Evolutionary conservation across 2,113 vertebrate species (phyloP).

Genomic region (Siniperca chuatsi): DNA sequence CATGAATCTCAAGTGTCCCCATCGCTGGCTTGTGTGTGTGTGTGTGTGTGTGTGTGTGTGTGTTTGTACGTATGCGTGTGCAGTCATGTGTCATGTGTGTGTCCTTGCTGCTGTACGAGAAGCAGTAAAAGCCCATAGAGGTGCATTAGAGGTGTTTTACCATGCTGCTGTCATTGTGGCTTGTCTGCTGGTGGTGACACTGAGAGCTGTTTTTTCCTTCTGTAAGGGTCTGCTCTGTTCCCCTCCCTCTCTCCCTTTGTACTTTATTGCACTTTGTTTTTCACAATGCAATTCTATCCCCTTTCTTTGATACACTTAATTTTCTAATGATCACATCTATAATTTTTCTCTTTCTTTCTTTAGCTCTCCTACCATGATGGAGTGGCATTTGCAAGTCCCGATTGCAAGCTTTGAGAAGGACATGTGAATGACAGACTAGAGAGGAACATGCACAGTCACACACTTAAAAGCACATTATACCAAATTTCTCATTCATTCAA

Average conservation of each 20-base stretch:
- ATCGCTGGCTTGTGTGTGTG: conserved; percentile 31
- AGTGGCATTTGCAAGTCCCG: background rate
- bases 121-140: conserved; percentile 72
- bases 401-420: conserved; percentile 62
- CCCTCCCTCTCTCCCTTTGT: background rate
- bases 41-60: conserved; percentile 26
- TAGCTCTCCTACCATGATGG: background rate
- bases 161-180: conserved; percentile 80
- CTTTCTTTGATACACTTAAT: background rate
- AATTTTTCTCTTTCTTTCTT: background rate
- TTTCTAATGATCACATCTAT: background rate
- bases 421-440: conserved; percentile 38
- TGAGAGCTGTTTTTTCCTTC: conserved; percentile 61
- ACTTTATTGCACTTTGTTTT: conserved; percentile 22
- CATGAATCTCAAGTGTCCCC: conserved; percentile 61
- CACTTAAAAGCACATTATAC: background rate
- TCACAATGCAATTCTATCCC: background rate
- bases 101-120: conserved; percentile 72
- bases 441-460: background rate
- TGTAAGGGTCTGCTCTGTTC: conserved; percentile 23
- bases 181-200: conserved; percentile 62
- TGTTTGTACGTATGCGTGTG: conserved; percentile 30
- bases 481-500: background rate
- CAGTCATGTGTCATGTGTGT: conserved; percentile 59
- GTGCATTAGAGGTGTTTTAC: conserved; percentile 79